Evolutionary conservation across 2,888 invertebrate species (phyloP).

Genomic region (Chrysodeixis includens): DNA sequence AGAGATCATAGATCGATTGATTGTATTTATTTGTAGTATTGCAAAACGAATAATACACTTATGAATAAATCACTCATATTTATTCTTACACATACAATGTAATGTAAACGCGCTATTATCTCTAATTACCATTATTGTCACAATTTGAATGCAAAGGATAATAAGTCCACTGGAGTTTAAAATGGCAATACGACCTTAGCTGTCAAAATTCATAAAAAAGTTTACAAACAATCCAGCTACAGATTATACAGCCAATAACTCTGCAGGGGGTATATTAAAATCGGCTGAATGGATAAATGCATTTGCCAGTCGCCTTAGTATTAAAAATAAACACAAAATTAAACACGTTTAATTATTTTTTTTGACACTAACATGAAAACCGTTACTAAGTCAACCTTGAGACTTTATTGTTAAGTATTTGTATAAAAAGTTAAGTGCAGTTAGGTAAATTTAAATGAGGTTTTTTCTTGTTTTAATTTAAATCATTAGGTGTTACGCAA

Average conservation of each 20-base stretch:
- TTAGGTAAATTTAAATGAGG: background rate
- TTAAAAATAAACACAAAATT: background rate
- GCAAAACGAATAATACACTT: too few species aligned
- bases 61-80: too few species aligned
- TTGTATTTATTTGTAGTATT: too few species aligned
- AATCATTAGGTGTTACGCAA: conserved; percentile 28
- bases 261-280: background rate
- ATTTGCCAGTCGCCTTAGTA: background rate
- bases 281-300: background rate
- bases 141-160: too few species aligned
- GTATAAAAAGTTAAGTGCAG: background rate
- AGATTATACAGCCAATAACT: background rate
- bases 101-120: too few species aligned
- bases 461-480: conserved; percentile 10
- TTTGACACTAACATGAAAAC: conserved; percentile 26
- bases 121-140: too few species aligned
- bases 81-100: too few species aligned
- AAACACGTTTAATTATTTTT: conserved; percentile 34
- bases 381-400: conserved; percentile 38
- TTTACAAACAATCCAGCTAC: background rate
- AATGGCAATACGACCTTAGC: background rate
- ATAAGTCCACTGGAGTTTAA: background rate
- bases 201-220: background rate
- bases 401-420: conserved; percentile 25
- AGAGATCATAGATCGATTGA: too few species aligned